Percentiles rank a stretch among this genome's conserved stretches.
Conservation (phyloP, 2,113 vertebrate species). For the Entosphenus tridentatus region DNA sequence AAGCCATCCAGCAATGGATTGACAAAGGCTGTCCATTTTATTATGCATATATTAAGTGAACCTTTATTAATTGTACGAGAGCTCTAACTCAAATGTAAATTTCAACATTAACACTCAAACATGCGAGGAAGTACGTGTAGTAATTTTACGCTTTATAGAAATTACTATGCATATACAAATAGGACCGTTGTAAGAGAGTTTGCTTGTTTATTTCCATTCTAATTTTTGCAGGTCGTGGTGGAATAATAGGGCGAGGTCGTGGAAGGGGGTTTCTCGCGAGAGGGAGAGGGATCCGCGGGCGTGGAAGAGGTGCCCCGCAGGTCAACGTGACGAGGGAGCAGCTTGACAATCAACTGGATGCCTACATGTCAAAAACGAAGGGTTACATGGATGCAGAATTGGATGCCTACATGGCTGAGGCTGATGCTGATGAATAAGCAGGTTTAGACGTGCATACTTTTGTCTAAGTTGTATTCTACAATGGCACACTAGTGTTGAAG, state of each 20-base stretch:
- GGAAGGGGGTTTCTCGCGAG: conserved; percentile 25
- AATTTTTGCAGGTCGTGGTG: conserved; percentile 31
- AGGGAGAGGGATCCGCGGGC: conserved; percentile 40
- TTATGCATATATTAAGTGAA: too few relatives aligned
- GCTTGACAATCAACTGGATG: conserved; percentile 84
- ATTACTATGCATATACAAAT: too few relatives aligned
- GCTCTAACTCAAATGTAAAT: too few relatives aligned
- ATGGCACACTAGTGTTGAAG: too few relatives aligned
- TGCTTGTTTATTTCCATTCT: conserved; percentile 1
- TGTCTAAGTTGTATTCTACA: too few relatives aligned
- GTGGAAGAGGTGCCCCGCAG: conserved; percentile 38
- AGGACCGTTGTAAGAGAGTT: background rate
- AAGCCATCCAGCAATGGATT: too few relatives aligned
- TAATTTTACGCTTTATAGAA: too few relatives aligned
- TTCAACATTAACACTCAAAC: too few relatives aligned
- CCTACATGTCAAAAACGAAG: conserved; percentile 97
- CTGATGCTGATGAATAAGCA: conserved; percentile 38
- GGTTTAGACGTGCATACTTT: too few relatives aligned
- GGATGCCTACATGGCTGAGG: conserved; percentile 94
- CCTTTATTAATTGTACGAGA: too few relatives aligned
- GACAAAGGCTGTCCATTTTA: too few relatives aligned
- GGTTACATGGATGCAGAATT: conserved; percentile 62
- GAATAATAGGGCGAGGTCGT: conserved; percentile 30
- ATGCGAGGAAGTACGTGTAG: too few relatives aligned
- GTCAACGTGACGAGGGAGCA: conserved; percentile 58